Percentiles rank a stretch among this genome's conserved stretches.
phyloP scores from a whole-genome alignment of 2,797 vertebrate species.

The Toxotes lorentzi region DNA sequence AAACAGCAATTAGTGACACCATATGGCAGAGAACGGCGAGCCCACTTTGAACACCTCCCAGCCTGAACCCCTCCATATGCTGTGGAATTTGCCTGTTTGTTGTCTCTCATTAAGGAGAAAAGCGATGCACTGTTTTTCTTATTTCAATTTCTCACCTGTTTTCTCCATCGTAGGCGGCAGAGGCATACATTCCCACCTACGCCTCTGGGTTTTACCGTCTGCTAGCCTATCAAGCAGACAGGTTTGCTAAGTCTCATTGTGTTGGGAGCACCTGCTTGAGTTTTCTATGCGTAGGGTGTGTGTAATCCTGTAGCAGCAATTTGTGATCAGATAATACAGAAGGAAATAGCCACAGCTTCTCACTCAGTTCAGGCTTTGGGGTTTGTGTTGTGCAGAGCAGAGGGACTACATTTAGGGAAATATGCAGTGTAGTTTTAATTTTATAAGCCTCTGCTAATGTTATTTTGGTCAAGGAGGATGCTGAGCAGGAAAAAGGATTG shows the following conservation, averaged over 20 bases:
- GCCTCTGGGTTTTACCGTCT: slow-evolving; percentile 58
- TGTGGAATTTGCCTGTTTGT: slow-evolving; percentile 83
- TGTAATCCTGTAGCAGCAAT: slow-evolving; percentile 39
- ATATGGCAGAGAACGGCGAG: slow-evolving; percentile 84
- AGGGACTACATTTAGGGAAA: slow-evolving; percentile 18
- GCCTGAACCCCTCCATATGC: slow-evolving; percentile 86
- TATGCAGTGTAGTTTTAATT: slow-evolving; percentile 13
- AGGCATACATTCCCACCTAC: slow-evolving; percentile 49
- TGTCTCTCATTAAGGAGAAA: slow-evolving; percentile 81
- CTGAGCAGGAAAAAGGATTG: slow-evolving; percentile 16
- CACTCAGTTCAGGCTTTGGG: slow-evolving; percentile 7
- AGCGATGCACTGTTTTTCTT: slow-evolving; percentile 58
- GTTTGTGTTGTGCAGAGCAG: slow-evolving; percentile 1
- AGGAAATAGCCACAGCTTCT: slow-evolving; percentile 12
- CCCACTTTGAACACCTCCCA: slow-evolving; percentile 84
- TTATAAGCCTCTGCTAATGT: slow-evolving; percentile 17
- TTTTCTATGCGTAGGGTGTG: slow-evolving; percentile 36
- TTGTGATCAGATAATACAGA: slow-evolving; percentile 33
- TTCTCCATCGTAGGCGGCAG: slow-evolving; percentile 50
- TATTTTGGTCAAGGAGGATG: slow-evolving; percentile 31
- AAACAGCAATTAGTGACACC: slow-evolving; percentile 87
- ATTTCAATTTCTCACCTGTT: slow-evolving; percentile 72
- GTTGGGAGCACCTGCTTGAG: slow-evolving; percentile 61
- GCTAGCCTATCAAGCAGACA: slow-evolving; percentile 35
- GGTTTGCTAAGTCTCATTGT: slow-evolving; percentile 40